Percentiles rank a stretch among this genome's conserved stretches.
These are phyloP conservation scores for Eupithecia tripunctaria DNA, from an alignment of 2,888 invertebrate genomes.

Conservation along the genomic window DNA sequence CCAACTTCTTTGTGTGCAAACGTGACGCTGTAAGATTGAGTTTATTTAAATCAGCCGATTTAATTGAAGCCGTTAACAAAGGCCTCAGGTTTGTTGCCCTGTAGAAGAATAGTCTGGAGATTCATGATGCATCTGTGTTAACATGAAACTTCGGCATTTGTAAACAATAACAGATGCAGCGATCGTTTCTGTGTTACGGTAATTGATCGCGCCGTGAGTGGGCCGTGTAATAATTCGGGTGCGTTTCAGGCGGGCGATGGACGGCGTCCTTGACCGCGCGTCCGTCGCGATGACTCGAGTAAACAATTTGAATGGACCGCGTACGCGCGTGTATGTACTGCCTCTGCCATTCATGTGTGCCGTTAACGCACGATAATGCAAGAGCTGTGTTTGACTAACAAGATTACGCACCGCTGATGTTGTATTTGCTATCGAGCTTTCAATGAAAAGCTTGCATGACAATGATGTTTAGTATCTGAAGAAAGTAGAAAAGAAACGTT, in stretches of 20 bases:
- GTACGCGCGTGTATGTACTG: constrained; percentile 70
- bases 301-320: constrained; percentile 83
- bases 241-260: constrained; percentile 69
- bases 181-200: constrained; percentile 36
- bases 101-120: constrained; percentile 31
- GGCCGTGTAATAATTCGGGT: constrained; percentile 51
- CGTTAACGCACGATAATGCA: constrained; percentile 77
- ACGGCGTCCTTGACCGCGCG: constrained; percentile 76
- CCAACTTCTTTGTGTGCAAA: constrained; percentile 36
- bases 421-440: constrained; percentile 40
- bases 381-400: constrained; percentile 70
- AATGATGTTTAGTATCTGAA: background rate
- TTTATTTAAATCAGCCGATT: constrained; percentile 39
- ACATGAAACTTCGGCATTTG: constrained; percentile 54
- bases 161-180: constrained; percentile 56
- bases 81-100: constrained; percentile 42
- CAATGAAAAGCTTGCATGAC: constrained; percentile 31
- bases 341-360: constrained; percentile 78
- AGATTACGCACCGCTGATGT: constrained; percentile 55
- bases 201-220: constrained; percentile 54
- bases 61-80: constrained; percentile 42
- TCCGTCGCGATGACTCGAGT: constrained; percentile 70
- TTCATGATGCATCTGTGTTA: constrained; percentile 44
- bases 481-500: background rate
- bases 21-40: constrained; percentile 38